A percentile compares a stretch with the other conserved stretches of the same genome.
phyloP scores from a whole-genome alignment of 2,888 invertebrate genomes.

The Diaphora mendica region DNA sequence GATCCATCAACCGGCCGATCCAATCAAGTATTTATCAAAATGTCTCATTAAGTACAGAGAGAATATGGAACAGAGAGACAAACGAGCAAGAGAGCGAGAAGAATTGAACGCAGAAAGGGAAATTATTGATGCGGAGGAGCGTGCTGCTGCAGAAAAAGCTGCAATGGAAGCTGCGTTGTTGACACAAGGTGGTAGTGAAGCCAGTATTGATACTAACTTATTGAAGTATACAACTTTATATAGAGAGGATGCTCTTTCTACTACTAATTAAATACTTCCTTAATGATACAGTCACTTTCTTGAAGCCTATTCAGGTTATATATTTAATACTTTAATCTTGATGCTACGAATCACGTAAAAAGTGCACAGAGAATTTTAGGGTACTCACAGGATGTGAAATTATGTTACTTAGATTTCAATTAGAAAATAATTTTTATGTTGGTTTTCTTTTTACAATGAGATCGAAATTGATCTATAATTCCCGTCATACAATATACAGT shows the following conservation, averaged over 20 bases:
- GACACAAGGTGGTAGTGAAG: conserved; percentile 74
- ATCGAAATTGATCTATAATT: not conserved
- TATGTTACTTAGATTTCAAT: conserved; percentile 11
- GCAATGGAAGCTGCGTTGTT: conserved; percentile 66
- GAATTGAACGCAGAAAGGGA: conserved; percentile 71
- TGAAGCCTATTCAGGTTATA: not conserved
- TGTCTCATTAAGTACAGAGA: conserved; percentile 73
- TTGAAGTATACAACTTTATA: conserved; percentile 63
- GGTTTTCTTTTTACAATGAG: too few species aligned
- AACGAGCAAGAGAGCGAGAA: conserved; percentile 66
- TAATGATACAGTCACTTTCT: not conserved
- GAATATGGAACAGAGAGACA: conserved; percentile 74
- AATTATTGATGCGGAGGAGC: conserved; percentile 68
- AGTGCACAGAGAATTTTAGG: not conserved
- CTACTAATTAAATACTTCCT: not conserved
- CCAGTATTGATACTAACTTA: conserved; percentile 77
- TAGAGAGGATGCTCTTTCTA: conserved; percentile 55
- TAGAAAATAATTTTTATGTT: conserved; percentile 1
- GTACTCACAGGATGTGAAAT: conserved; percentile 8
- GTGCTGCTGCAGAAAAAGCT: conserved; percentile 68
- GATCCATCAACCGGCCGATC: conserved; percentile 77
- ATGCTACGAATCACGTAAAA: not conserved
- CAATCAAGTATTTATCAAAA: conserved; percentile 73
- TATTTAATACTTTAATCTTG: not conserved
- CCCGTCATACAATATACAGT: too few species aligned